These are phyloP conservation scores for Philopotamus ludificatus DNA, from an alignment of 1,140 invertebrate genomes.

Conservation along the genomic window DNA sequence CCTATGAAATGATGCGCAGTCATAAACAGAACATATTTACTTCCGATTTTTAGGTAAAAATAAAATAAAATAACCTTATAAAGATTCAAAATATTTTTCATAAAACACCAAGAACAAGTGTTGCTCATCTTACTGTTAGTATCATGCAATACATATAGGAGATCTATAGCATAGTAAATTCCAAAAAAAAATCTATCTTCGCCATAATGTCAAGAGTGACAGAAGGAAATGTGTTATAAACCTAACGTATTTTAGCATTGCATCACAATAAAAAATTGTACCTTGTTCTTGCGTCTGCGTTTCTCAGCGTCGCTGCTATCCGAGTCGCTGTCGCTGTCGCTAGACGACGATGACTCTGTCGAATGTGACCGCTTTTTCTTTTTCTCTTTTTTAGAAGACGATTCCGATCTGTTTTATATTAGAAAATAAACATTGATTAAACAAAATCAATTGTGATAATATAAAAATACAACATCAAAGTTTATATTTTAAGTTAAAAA, in stretches of 20 bases:
- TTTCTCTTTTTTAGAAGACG: slow-evolving; percentile 46
- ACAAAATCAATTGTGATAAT: too few species aligned
- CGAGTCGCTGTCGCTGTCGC: slow-evolving; percentile 51
- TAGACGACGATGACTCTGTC: slow-evolving; percentile 44
- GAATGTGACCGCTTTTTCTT: slow-evolving; percentile 60
- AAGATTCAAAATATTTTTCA: slow-evolving; percentile 28
- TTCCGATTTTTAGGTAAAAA: slow-evolving; percentile 40
- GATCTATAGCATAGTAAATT: slow-evolving; percentile 22
- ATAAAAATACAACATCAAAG: too few species aligned
- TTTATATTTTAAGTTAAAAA: too few species aligned
- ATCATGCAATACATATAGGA: slow-evolving; percentile 27
- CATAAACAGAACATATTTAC: slow-evolving; percentile 65
- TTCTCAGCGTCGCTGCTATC: slow-evolving; percentile 54
- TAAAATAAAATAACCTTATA: slow-evolving; percentile 37
- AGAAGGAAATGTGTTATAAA: slow-evolving; percentile 12
- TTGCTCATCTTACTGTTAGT: slow-evolving; percentile 12
- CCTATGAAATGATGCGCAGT: slow-evolving; percentile 66
- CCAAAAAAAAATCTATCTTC: slow-evolving; percentile 25
- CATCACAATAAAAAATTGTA: slow-evolving; percentile 42
- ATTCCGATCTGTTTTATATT: slow-evolving; percentile 28
- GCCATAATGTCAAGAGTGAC: slow-evolving; percentile 11
- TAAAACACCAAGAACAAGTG: slow-evolving; percentile 8
- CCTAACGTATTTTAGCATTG: slow-evolving; percentile 14
- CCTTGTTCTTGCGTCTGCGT: slow-evolving; percentile 58
- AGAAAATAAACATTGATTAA: too few species aligned